Evolutionary conservation across 2,113 vertebrate species (phyloP), one percentile per base, ranked within the genome.

Genomic region (Tonatia bakeri): DNA sequence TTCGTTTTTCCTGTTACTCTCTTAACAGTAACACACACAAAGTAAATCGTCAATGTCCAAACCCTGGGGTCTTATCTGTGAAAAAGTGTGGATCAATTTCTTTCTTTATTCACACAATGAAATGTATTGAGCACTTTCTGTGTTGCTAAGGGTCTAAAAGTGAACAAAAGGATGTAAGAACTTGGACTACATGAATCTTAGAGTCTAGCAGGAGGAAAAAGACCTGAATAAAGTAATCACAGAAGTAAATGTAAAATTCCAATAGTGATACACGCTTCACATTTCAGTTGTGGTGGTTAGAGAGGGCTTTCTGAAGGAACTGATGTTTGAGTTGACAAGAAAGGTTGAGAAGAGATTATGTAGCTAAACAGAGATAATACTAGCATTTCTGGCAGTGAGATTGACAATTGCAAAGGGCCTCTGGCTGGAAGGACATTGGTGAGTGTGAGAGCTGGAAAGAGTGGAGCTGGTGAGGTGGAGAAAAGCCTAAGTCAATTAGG

Each of bases 231-330:
- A 87, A 90, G 61, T 33, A 56, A 67, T 84, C 43, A 65, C 19
- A 69, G 65, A 95, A 86, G 22, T 20, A 38, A 50, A n/a, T 40
- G 14, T 75, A 3, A 33, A 64, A 47, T 65, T 64, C 6, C 45
- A 54, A 0, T 17, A n/a, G 20, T 12, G 4, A 59, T 26, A 17
- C 16, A 5, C 24, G 7, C 4, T 50, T 2, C 9, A 4, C 28
- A 17, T 82, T 85, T 76, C 2, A 28, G 43, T 59, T 69, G 36
- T 1, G n/a, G 72, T 64, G 22, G 3, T 20, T 52, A 24, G 5
- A 36, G 0, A 67, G 38, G 54, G 13, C 6, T 80, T 83, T 36
- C 64, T 65, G 24, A 67, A 67, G 54, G 13, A 77, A 52, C 8
- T 33, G 54, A 50, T n/a, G 26, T 38, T 90, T 14, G 24, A 45